phyloP scores from a whole-genome alignment of 1,140 invertebrate genomes.

The Glossosoma conforme region DNA sequence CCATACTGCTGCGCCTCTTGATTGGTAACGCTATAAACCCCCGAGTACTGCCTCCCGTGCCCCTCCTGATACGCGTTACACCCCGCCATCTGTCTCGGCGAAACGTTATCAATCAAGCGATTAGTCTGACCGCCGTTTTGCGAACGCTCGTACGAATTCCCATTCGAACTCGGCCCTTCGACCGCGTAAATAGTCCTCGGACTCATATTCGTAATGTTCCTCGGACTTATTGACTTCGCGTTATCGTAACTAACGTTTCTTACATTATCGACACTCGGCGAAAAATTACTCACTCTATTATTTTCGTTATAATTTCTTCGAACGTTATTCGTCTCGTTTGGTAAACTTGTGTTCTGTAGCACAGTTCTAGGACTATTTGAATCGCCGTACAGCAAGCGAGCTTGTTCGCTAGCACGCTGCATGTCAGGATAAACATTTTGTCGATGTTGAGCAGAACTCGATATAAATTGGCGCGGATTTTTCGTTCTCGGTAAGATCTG shows the following conservation, averaged over 20 bases:
- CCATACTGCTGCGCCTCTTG: conserved; percentile 25
- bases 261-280: conserved; percentile 21
- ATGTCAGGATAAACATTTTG: conserved; percentile 25
- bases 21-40: conserved; percentile 36
- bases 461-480: conserved; percentile 24
- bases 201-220: conserved; percentile 41
- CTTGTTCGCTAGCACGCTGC: conserved; percentile 25
- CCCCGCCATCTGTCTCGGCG: conserved; percentile 22
- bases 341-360: conserved; percentile 13
- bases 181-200: conserved; percentile 38
- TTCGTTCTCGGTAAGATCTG: conserved; percentile 29
- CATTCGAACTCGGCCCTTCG: conserved; percentile 32
- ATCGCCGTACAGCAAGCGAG: conserved; percentile 25
- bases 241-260: conserved; percentile 34
- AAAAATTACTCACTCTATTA: conserved; percentile 23
- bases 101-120: conserved; percentile 20
- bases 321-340: conserved; percentile 12
- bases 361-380: conserved; percentile 24
- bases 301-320: conserved; percentile 15
- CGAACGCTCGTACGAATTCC: conserved; percentile 38
- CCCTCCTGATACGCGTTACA: conserved; percentile 36
- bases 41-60: conserved; percentile 33
- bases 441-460: conserved; percentile 19
- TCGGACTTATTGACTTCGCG: conserved; percentile 38
- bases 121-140: conserved; percentile 20